phyloP scores from a whole-genome alignment of 2,113 vertebrate genomes.

The Oreochromis niloticus region DNA sequence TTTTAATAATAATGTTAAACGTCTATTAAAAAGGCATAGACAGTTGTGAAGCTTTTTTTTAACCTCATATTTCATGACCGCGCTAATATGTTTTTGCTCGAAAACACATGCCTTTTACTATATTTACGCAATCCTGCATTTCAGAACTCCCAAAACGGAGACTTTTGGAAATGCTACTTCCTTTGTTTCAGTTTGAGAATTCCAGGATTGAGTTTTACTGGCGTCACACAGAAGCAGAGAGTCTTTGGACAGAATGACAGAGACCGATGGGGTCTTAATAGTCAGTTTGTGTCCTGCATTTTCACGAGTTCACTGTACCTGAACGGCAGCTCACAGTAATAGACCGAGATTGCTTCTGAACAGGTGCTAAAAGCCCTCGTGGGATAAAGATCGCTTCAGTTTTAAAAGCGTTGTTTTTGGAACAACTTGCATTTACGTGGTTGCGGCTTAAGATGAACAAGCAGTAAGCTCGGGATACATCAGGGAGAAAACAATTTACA shows the following conservation, averaged over 20 bases:
- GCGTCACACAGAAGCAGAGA: background rate
- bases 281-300: background rate
- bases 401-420: background rate
- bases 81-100: background rate
- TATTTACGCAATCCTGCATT: background rate
- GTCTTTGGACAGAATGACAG: background rate
- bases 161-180: background rate
- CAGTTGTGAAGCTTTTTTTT: background rate
- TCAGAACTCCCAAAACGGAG: background rate
- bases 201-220: background rate
- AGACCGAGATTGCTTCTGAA: background rate
- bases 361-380: background rate
- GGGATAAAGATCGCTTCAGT: background rate
- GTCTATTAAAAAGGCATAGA: background rate
- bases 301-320: background rate
- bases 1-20: background rate
- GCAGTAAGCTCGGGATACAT: slow-evolving; percentile 17
- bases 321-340: background rate
- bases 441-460: slow-evolving; percentile 25
- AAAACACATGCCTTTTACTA: background rate
- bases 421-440: background rate
- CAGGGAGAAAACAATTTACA: slow-evolving; percentile 58
- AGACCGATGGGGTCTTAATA: background rate
- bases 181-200: background rate
- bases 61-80: background rate